A percentile compares a stretch with the other conserved stretches of the same genome.
Conservation (phyloP, 2,888 invertebrate genomes). For the Drosophila nr. perissopoda region DNA sequence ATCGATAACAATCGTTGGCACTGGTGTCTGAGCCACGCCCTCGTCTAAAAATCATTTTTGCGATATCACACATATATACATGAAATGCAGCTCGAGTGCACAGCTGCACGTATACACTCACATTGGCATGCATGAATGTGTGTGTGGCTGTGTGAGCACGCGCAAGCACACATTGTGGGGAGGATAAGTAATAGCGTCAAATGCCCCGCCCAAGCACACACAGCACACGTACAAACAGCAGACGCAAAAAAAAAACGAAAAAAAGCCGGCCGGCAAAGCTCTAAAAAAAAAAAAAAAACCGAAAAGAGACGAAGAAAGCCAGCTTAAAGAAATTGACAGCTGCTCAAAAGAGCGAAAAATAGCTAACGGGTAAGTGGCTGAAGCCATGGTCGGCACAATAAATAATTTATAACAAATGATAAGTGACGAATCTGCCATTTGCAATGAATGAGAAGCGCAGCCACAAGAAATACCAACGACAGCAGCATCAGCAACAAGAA, state of each 20-base stretch:
- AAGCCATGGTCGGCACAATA: constrained; percentile 46
- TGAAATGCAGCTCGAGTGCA: constrained; percentile 50
- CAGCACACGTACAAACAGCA: constrained; percentile 34
- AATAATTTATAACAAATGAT: constrained; percentile 73
- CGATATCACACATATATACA: constrained; percentile 28
- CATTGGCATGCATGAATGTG: constrained; percentile 1
- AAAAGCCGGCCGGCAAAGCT: constrained; percentile 69
- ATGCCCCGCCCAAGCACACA: constrained; percentile 66
- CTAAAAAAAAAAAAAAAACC: constrained; percentile 24
- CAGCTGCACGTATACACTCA: constrained; percentile 30
- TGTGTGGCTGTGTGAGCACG: constrained; percentile 36
- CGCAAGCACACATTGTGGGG: constrained; percentile 57
- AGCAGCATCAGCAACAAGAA: constrained; percentile 16
- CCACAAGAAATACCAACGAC: constrained; percentile 27
- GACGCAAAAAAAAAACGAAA: constrained; percentile 56
- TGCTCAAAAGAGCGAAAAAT: constrained; percentile 45
- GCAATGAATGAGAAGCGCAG: constrained; percentile 52
- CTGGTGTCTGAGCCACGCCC: constrained; percentile 50
- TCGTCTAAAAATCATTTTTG: constrained; percentile 40
- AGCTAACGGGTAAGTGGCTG: constrained; percentile 46
- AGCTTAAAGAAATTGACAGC: constrained; percentile 48
- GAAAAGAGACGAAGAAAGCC: constrained; percentile 35
- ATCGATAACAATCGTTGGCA: constrained; percentile 45
- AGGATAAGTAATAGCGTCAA: constrained; percentile 66
- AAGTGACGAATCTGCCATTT: constrained; percentile 33